Evolutionary conservation across 2,113 vertebrate species (phyloP).

Genomic region (Xiphorhynchus elegans): DNA sequence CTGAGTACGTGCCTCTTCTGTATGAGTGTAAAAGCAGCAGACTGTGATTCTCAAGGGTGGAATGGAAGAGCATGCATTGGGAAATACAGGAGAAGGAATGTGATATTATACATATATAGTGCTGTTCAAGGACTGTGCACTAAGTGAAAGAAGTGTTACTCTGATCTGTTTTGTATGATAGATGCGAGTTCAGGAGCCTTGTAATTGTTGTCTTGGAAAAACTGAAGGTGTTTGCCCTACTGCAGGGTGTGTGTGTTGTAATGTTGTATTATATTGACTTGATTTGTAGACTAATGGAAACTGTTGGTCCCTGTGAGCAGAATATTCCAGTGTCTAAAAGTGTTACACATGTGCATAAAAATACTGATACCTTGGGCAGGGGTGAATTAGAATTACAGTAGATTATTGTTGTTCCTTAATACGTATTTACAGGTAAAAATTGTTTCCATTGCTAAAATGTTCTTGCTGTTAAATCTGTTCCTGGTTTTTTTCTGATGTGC

Average conservation of each 20-base stretch:
- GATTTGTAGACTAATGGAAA: background rate
- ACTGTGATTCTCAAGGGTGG: background rate
- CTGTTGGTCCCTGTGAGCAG: background rate
- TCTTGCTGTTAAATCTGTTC: background rate
- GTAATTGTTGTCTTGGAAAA: background rate
- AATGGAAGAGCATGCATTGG: background rate
- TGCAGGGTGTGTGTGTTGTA: background rate
- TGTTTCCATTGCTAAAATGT: background rate
- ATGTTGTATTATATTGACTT: background rate
- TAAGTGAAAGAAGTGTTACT: background rate
- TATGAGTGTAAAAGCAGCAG: background rate
- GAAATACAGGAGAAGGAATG: background rate
- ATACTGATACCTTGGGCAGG: background rate
- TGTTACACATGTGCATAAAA: background rate
- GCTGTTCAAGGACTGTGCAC: rapidly evolving
- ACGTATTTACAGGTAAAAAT: background rate
- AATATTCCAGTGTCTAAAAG: background rate
- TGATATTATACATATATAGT: background rate
- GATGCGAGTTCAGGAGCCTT: background rate
- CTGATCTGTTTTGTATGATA: background rate
- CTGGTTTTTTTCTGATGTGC: background rate
- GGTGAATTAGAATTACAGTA: background rate
- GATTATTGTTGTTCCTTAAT: background rate
- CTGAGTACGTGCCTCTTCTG: background rate
- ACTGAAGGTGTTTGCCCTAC: background rate